phyloP scores from a whole-genome alignment of 2,888 invertebrate genomes.

The Timema cristinae region DNA sequence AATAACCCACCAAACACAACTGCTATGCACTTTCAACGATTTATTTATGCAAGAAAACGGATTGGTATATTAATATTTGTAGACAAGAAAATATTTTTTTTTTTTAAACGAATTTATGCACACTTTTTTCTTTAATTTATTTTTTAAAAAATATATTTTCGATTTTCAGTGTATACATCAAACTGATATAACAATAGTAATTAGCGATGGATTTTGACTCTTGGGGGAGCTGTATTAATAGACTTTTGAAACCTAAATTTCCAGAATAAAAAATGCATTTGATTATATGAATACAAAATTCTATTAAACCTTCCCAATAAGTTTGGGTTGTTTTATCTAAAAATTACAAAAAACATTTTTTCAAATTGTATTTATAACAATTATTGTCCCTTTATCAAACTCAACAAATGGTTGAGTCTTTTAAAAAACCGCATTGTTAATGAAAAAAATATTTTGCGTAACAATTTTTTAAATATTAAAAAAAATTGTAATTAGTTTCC shows the following conservation, averaged over 20 bases:
- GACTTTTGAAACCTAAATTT: too few relatives aligned
- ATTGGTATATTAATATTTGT: not conserved
- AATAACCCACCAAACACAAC: conserved; percentile 12
- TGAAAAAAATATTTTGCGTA: too few relatives aligned
- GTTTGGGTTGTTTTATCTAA: too few relatives aligned
- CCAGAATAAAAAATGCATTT: not conserved
- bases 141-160: not conserved
- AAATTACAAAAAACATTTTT: too few relatives aligned
- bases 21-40: not conserved
- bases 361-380: too few relatives aligned
- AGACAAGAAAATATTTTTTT: not conserved
- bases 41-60: too few relatives aligned
- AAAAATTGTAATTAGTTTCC: too few relatives aligned
- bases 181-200: conserved; percentile 26
- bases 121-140: not conserved
- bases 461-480: too few relatives aligned
- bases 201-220: conserved; percentile 20
- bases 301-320: not conserved
- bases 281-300: not conserved
- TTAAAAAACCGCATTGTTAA: too few relatives aligned
- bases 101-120: not conserved
- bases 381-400: too few relatives aligned
- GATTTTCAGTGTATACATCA: conserved; percentile 6
- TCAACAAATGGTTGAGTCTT: too few relatives aligned
- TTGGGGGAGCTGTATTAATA: not conserved